These are phyloP conservation scores for Sternarchorhynchus goeldii DNA, from an alignment of 2,797 vertebrate species.

Conservation along the genomic window DNA sequence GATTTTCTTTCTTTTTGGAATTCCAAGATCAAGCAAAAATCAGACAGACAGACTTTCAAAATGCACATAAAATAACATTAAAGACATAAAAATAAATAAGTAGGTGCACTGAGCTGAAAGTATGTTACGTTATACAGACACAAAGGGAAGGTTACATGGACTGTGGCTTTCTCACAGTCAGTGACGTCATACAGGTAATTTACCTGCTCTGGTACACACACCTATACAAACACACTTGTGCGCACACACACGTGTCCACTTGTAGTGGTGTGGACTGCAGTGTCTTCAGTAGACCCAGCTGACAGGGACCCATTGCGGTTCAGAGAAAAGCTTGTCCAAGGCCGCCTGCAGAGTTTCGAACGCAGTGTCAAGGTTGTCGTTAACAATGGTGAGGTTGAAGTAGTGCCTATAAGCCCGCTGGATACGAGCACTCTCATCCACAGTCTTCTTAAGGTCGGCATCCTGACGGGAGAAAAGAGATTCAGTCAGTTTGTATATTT, in stretches of 20 bases:
- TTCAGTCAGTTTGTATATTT: background rate
- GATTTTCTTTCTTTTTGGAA: conserved; percentile 55
- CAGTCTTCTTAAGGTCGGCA: conserved; percentile 93
- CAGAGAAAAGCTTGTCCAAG: conserved; percentile 85
- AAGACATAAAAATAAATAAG: conserved; percentile 79
- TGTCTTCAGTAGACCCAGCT: conserved; percentile 92
- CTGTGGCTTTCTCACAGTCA: conserved; percentile 66
- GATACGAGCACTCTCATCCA: conserved; percentile 94
- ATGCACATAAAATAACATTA: conserved; percentile 88
- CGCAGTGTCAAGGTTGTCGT: conserved; percentile 95
- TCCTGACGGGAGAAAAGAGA: conserved; percentile 75
- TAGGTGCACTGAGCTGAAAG: conserved; percentile 92
- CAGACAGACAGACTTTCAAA: conserved; percentile 95
- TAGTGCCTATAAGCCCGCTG: conserved; percentile 94
- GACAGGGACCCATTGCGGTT: conserved; percentile 96
- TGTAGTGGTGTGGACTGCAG: background rate
- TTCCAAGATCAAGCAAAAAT: conserved; percentile 73
- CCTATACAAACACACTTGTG: conserved; percentile 41
- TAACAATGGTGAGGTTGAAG: conserved; percentile 92
- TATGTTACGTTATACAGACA: conserved; percentile 76
- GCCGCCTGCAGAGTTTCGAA: conserved; percentile 90
- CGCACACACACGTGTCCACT: conserved; percentile 33
- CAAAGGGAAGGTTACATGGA: conserved; percentile 48
- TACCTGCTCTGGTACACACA: conserved; percentile 26
- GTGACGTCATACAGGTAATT: conserved; percentile 28